Evolutionary conservation across 2,113 vertebrate species (phyloP).

Genomic region (Oncorhynchus kisutch): DNA sequence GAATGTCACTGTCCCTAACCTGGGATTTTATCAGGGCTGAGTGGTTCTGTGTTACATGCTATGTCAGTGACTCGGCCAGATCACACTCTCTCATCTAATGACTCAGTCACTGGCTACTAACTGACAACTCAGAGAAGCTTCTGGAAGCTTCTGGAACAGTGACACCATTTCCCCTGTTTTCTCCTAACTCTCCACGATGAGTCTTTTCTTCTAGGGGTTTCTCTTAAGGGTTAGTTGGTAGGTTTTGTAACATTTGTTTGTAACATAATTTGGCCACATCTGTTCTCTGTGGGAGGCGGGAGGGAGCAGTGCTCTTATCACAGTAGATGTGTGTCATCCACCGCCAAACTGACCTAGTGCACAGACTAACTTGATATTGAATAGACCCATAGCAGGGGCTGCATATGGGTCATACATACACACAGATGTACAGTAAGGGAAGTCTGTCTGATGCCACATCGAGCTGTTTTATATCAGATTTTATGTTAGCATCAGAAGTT

Average conservation of each 20-base stretch:
- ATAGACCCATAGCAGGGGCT: neutral
- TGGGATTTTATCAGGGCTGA: conserved; percentile 14
- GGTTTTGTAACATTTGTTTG: neutral
- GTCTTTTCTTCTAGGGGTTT: too few species aligned
- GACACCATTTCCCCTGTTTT: neutral
- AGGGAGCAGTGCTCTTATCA: neutral
- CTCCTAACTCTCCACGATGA: neutral
- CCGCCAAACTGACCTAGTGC: conserved; percentile 10
- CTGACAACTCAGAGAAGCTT: neutral
- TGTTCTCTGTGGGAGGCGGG: neutral
- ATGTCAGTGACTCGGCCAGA: conserved; percentile 30
- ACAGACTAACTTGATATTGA: conserved; percentile 4
- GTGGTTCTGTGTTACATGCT: conserved; percentile 26
- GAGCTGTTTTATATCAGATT: too few species aligned
- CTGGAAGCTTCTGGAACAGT: neutral
- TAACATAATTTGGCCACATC: neutral
- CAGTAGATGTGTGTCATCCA: conserved; percentile 15
- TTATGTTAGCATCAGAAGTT: too few species aligned
- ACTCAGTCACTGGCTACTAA: neutral
- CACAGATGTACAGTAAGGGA: too few species aligned
- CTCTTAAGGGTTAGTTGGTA: too few species aligned
- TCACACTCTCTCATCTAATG: neutral
- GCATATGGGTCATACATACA: neutral
- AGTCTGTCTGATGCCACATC: too few species aligned
- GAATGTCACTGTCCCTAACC: neutral